A percentile compares a stretch with the other conserved stretches of the same genome.
Evolutionary conservation across 2,797 vertebrate species (phyloP).

Genomic region (Echeneis naucrates): DNA sequence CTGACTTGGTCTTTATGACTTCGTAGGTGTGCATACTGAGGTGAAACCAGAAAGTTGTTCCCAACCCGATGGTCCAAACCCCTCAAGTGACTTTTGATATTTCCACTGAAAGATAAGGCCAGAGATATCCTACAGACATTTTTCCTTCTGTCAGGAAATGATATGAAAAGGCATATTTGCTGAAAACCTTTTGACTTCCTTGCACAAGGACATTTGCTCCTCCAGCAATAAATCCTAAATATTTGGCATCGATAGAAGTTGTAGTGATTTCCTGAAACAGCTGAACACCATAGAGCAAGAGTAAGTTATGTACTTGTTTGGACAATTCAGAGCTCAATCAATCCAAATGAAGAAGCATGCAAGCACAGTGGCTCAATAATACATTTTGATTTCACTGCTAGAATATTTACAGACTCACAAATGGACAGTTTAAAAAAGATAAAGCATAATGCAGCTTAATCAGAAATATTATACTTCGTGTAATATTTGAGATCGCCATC

Average conservation of each 20-base stretch:
- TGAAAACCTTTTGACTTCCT: not conserved
- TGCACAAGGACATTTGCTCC: not conserved
- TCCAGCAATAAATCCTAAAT: not conserved
- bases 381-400: not conserved
- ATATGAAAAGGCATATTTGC: slow-evolving; percentile 7
- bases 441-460: not conserved
- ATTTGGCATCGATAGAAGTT: not conserved
- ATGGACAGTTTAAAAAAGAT: not conserved
- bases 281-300: not conserved
- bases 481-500: too few relatives aligned
- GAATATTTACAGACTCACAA: not conserved
- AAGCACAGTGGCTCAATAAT: too few relatives aligned
- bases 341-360: not conserved
- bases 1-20: not conserved
- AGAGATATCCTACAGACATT: not conserved
- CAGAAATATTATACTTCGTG: too few relatives aligned
- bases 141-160: not conserved
- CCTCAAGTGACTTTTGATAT: slow-evolving; percentile 3
- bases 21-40: not conserved
- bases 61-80: slow-evolving; percentile 3
- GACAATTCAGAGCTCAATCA: not conserved
- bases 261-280: not conserved
- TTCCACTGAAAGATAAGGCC: slow-evolving; percentile 3
- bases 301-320: not conserved
- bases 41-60: slow-evolving; percentile 20